Conservation (phyloP, 1,140 invertebrate genomes). For the Euura lappo region DNA sequence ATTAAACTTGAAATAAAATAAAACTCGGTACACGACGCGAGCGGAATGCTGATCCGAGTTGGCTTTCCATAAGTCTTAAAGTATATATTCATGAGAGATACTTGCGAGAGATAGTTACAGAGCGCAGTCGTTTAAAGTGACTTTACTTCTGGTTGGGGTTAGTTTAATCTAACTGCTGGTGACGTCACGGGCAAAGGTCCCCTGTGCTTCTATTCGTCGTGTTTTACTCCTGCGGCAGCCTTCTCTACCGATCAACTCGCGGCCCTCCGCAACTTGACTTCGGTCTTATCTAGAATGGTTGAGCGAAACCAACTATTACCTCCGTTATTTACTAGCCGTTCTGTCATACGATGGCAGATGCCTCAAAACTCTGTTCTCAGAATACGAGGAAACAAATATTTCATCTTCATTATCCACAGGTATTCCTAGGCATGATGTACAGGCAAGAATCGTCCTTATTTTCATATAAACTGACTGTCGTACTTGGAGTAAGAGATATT, state of each 20-base stretch:
- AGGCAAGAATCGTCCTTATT: too few relatives aligned
- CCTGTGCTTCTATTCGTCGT: background rate
- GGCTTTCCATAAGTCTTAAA: background rate
- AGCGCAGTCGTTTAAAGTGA: background rate
- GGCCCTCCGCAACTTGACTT: background rate
- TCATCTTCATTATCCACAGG: too few relatives aligned
- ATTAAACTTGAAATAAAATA: background rate
- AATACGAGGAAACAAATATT: too few relatives aligned
- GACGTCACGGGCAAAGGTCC: background rate
- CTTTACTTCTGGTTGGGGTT: background rate
- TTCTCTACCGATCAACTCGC: background rate
- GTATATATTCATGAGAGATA: background rate
- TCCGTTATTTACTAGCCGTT: background rate
- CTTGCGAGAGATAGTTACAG: background rate
- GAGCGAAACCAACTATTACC: background rate
- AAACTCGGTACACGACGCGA: background rate
- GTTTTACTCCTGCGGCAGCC: background rate
- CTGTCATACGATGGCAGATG: background rate
- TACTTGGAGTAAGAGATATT: too few relatives aligned
- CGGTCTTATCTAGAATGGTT: background rate
- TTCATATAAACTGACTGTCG: too few relatives aligned
- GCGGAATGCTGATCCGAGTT: background rate
- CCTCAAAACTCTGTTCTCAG: too few relatives aligned
- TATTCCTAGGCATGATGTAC: too few relatives aligned
- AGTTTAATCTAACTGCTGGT: background rate